Conservation (phyloP, 2,113 vertebrate genomes). For the Seriola dumerili region DNA sequence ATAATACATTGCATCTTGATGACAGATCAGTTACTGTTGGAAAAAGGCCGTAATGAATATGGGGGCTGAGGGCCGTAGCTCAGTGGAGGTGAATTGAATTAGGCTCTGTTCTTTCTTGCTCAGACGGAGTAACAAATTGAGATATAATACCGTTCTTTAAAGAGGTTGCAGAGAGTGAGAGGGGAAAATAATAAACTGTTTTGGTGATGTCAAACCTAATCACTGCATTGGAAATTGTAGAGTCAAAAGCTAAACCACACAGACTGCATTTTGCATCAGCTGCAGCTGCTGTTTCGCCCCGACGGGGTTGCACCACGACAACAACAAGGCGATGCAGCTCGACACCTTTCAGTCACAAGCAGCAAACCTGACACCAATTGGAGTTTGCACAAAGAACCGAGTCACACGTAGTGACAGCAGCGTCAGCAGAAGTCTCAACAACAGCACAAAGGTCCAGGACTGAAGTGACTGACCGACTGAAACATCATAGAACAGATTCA, state of each 20-base stretch:
- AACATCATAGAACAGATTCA: background rate
- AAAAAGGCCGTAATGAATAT: constrained; percentile 22
- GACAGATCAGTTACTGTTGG: constrained; percentile 49
- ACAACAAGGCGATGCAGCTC: constrained; percentile 22
- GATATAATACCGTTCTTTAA: constrained; percentile 29
- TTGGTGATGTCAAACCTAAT: constrained; percentile 32
- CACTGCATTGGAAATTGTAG: background rate
- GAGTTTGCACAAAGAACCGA: constrained; percentile 22
- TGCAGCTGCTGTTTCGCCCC: background rate
- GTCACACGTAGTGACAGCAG: constrained; percentile 15
- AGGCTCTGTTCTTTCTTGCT: background rate
- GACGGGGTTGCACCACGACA: background rate
- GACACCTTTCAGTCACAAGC: constrained; percentile 49
- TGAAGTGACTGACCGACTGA: background rate
- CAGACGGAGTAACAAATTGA: constrained; percentile 16
- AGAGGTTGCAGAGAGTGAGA: constrained; percentile 13
- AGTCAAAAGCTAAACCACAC: constrained; percentile 1
- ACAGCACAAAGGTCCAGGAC: background rate
- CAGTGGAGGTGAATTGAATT: constrained; percentile 24
- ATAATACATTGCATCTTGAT: constrained; percentile 60
- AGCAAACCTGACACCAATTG: constrained; percentile 49
- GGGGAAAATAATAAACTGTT: background rate
- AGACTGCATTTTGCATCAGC: background rate
- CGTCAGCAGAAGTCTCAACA: constrained; percentile 8
- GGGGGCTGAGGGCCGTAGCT: constrained; percentile 29